phyloP scores from a whole-genome alignment of 2,113 vertebrate genomes.

The Tauraco erythrolophus region DNA sequence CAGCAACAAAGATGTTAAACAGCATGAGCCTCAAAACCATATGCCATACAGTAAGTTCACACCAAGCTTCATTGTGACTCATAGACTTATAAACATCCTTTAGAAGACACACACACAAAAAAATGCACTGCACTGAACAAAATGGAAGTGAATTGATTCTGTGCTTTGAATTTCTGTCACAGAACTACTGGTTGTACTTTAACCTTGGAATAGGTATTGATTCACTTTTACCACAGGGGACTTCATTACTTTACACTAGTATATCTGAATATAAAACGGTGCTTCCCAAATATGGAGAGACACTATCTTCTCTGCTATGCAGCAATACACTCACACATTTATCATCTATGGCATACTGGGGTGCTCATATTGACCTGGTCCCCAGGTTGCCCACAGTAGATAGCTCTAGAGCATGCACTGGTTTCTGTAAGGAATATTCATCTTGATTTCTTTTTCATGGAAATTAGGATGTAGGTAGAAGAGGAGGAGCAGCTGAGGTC shows the following conservation, averaged over 20 bases:
- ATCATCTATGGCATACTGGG: background rate
- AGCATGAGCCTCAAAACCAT: no score
- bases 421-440: background rate
- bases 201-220: slow-evolving; percentile 61
- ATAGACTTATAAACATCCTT: slow-evolving; percentile 15
- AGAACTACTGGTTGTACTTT: slow-evolving; percentile 30
- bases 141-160: slow-evolving; percentile 22
- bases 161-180: slow-evolving; percentile 38
- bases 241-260: slow-evolving; percentile 30
- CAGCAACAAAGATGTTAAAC: no score
- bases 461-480: background rate
- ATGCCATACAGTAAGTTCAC: background rate
- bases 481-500: background rate
- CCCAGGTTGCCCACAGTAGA: background rate
- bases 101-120: no score
- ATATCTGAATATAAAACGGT: slow-evolving; percentile 32
- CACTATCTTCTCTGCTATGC: background rate
- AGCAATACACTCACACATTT: background rate
- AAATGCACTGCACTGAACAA: no score
- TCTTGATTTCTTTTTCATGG: background rate
- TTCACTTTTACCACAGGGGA: slow-evolving; percentile 38
- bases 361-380: background rate
- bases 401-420: background rate
- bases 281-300: background rate
- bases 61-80: background rate